phyloP scores from a whole-genome alignment of 2,797 vertebrate species.

The Phataginus tetradactyla region DNA sequence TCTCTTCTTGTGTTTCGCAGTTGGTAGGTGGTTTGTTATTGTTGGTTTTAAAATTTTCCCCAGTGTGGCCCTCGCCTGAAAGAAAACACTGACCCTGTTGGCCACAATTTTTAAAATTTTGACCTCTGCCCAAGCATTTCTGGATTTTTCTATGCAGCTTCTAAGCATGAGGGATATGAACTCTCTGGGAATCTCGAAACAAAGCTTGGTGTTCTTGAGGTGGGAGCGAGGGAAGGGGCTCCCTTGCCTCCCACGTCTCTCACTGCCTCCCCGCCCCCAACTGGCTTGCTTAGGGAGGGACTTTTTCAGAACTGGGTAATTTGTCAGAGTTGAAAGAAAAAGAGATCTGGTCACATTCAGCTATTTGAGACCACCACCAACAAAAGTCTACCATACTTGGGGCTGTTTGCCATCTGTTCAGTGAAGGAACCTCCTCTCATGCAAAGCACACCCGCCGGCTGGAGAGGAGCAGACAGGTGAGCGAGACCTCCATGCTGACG shows the following conservation, averaged over 20 bases:
- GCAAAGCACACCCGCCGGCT: background rate
- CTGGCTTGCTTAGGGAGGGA: background rate
- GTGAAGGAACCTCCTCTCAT: background rate
- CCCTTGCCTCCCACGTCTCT: background rate
- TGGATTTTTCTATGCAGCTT: constrained; percentile 46
- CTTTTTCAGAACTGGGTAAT: background rate
- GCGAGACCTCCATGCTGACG: background rate
- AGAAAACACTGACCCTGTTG: background rate
- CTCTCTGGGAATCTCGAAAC: background rate
- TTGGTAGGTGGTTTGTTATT: constrained; percentile 59
- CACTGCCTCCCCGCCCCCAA: too few species aligned
- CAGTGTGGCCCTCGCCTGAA: background rate
- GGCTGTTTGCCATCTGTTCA: background rate
- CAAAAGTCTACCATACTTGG: background rate
- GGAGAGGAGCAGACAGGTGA: background rate
- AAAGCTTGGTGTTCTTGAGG: background rate
- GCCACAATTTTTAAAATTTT: constrained; percentile 24
- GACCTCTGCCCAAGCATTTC: constrained; percentile 37
- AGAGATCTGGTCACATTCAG: background rate
- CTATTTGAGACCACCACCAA: background rate
- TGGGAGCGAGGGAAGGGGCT: background rate
- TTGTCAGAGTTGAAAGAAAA: background rate
- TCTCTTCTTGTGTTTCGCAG: constrained; percentile 46
- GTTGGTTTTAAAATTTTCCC: constrained; percentile 54
- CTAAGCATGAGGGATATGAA: constrained; percentile 1